phyloP scores from a whole-genome alignment of 2,888 invertebrate genomes.

The Lydus trimaculatus region DNA sequence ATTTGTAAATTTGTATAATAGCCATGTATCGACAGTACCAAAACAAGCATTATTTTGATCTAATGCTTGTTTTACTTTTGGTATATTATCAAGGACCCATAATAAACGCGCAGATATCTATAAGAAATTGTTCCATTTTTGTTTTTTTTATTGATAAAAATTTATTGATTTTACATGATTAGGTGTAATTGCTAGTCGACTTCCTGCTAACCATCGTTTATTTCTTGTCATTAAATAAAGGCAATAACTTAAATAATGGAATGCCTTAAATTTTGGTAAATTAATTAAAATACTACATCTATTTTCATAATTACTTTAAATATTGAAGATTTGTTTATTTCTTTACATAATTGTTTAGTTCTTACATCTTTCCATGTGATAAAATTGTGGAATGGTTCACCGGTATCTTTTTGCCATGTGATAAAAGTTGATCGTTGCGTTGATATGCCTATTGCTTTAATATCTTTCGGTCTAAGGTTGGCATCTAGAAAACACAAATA shows the following conservation, averaged over 20 bases:
- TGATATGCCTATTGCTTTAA: constrained; percentile 77
- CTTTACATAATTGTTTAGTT: constrained; percentile 63
- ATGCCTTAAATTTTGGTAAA: constrained; percentile 56
- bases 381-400: constrained; percentile 69
- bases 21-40: constrained; percentile 93
- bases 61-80: constrained; percentile 71
- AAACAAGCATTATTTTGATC: constrained; percentile 73
- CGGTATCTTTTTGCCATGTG: constrained; percentile 70
- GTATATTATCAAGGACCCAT: constrained; percentile 80
- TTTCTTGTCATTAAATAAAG: constrained; percentile 80
- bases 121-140: constrained; percentile 14
- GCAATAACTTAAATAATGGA: constrained; percentile 71
- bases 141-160: not conserved
- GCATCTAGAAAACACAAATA: constrained; percentile 68
- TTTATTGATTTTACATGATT: constrained; percentile 71
- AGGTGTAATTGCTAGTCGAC: constrained; percentile 84
- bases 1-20: constrained; percentile 81
- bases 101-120: constrained; percentile 68
- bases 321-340: constrained; percentile 65
- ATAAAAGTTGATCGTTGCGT: constrained; percentile 71
- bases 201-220: constrained; percentile 83
- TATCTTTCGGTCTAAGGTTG: constrained; percentile 68
- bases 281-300: constrained; percentile 11
- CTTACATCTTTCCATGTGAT: constrained; percentile 77
- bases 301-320: constrained; percentile 58